These are phyloP conservation scores for Ophion ventricosus DNA, from an alignment of 2,888 invertebrate genomes.

Conservation along the genomic window DNA sequence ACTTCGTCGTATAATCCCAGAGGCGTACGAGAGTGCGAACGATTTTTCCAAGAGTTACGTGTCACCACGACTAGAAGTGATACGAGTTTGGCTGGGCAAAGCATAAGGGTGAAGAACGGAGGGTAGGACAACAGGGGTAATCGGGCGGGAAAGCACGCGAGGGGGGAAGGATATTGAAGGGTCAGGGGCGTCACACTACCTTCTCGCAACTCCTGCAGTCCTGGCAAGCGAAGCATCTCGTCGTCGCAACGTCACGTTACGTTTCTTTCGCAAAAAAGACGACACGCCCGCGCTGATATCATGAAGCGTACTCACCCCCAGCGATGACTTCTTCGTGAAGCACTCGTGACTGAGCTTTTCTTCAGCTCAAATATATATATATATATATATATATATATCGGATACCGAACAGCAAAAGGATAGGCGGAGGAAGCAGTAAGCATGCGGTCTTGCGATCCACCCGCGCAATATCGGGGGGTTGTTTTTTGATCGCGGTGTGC, in stretches of 20 bases:
- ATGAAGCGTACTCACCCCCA: slow-evolving; percentile 43
- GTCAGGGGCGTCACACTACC: slow-evolving; percentile 9
- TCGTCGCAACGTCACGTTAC: slow-evolving; percentile 75
- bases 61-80: neutral
- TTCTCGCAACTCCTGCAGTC: slow-evolving; percentile 69
- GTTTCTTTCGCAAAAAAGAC: slow-evolving; percentile 37
- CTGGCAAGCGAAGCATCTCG: slow-evolving; percentile 74
- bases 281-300: slow-evolving; percentile 25
- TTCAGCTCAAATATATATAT: neutral
- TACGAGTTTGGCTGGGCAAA: neutral
- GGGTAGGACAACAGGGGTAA: neutral
- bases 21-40: neutral
- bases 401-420: neutral
- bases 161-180: neutral
- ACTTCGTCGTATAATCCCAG: neutral
- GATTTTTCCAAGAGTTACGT: neutral
- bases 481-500: neutral
- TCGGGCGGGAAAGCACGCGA: neutral
- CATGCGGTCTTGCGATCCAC: slow-evolving; percentile 22
- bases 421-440: neutral
- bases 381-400: neutral
- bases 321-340: slow-evolving; percentile 33
- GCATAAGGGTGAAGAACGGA: neutral
- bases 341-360: slow-evolving; percentile 55
- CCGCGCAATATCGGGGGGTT: neutral